These are phyloP conservation scores for Valencia hispanica DNA, from an alignment of 2,797 vertebrate genomes.

Conservation along the genomic window DNA sequence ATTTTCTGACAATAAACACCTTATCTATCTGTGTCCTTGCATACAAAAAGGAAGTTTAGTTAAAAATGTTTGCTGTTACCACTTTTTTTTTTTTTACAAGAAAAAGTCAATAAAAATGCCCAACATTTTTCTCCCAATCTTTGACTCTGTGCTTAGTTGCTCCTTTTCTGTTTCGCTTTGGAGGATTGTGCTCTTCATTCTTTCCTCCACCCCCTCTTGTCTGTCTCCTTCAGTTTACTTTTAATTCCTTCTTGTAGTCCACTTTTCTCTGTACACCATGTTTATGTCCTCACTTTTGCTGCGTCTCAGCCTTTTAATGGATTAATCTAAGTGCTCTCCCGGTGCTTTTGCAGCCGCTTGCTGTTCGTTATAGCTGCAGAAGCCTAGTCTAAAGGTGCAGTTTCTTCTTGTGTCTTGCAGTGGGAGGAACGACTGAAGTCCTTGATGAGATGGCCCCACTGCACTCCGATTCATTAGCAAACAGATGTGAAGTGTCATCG, in stretches of 20 bases:
- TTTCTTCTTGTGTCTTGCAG: constrained; percentile 41
- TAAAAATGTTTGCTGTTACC: constrained; percentile 32
- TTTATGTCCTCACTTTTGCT: constrained; percentile 60
- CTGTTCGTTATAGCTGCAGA: constrained; percentile 67
- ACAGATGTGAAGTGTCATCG: constrained; percentile 66
- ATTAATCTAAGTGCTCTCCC: constrained; percentile 71
- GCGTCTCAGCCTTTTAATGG: constrained; percentile 63
- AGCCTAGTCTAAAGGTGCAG: constrained; percentile 48
- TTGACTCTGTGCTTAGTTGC: constrained; percentile 9
- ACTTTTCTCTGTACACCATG: constrained; percentile 41
- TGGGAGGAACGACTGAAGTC: constrained; percentile 51
- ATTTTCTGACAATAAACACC: constrained; percentile 24
- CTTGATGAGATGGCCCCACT: constrained; percentile 60
- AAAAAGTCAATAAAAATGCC: constrained; percentile 21
- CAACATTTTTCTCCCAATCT: constrained; percentile 4
- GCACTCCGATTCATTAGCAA: constrained; percentile 63
- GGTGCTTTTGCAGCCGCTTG: constrained; percentile 64
- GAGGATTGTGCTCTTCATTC: constrained; percentile 28
- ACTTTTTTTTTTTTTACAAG: constrained; percentile 7
- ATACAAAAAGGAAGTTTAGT: constrained; percentile 10
- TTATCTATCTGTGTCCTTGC: constrained; percentile 44
- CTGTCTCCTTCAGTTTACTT: constrained; percentile 57
- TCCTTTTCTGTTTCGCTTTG: constrained; percentile 29
- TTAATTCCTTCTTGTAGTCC: constrained; percentile 56
- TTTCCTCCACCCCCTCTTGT: constrained; percentile 22